phyloP scores from a whole-genome alignment of 1,140 invertebrate species.

The Ips nitidus region DNA sequence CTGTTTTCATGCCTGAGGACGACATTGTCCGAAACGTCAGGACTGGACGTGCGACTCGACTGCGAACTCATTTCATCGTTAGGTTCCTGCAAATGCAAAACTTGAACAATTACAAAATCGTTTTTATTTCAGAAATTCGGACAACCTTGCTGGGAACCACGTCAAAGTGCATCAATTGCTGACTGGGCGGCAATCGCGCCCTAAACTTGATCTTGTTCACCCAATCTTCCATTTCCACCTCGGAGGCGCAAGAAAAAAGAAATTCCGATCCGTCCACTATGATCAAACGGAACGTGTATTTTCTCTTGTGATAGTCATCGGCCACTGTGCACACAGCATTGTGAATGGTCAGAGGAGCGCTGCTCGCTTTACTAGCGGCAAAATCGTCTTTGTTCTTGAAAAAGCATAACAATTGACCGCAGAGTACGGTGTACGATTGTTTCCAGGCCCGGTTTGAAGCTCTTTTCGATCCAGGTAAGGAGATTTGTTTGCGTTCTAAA shows the following conservation, averaged over 20 bases:
- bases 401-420: conserved; percentile 96
- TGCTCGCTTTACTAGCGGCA: conserved; percentile 80
- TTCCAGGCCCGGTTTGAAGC: conserved; percentile 96
- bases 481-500: conserved; percentile 92
- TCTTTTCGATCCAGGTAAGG: conserved; percentile 90
- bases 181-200: conserved; percentile 84
- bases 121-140: not conserved
- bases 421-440: conserved; percentile 91
- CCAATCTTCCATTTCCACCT: conserved; percentile 87
- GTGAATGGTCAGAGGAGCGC: conserved; percentile 87
- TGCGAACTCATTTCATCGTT: conserved; percentile 52
- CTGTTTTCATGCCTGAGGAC: conserved; percentile 45
- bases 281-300: conserved; percentile 87
- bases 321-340: conserved; percentile 83
- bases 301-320: conserved; percentile 92
- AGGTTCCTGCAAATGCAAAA: conserved; percentile 41
- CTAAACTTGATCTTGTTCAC: conserved; percentile 92
- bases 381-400: conserved; percentile 96
- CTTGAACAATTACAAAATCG: not conserved
- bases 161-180: conserved; percentile 85
- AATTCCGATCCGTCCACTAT: conserved; percentile 92
- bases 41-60: conserved; percentile 51
- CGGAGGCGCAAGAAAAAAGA: conserved; percentile 76
- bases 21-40: conserved; percentile 47
- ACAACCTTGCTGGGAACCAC: conserved; percentile 36